Base-by-base conservation (phyloP, 23 tunicate species). In the Trididemnum miniatum region DNA sequence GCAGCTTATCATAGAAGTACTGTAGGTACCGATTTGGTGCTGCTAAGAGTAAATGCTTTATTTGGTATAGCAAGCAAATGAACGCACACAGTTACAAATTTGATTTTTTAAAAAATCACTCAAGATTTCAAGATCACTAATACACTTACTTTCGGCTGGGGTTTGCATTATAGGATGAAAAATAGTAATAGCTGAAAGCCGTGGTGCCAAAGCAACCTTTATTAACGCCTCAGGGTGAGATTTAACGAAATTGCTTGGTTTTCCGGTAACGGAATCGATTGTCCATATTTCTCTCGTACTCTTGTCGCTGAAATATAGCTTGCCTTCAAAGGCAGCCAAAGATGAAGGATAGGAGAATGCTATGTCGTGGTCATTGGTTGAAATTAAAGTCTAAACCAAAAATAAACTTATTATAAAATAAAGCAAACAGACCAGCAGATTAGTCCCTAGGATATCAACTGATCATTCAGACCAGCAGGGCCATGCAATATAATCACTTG, bases 281-380 rank as follows among this genome's bases (percentile, higher is more conserved):
- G 77, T 20, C 86, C 86, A 82, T 29, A 82, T 82, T 54, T 82
- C 86, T 1, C 79, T 31, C 0, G 86, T 50, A 9, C 67, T 20
- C 31, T 82, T 71, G 86, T 82, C 86, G 30, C 86, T 51, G 36
- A 82, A 82, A 29, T 66, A 71, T 1, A 82, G 30, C 24, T 31
- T 27, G 51, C 51, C 71, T 22, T 71, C 79, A 51, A 66, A 82
- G 25, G 32, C 78, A 15, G 78, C 78, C 65, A 82, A 27, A 4
- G 86, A 82, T 50, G 71, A 31, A 1, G 86, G 86, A 51, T 2
- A 4, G 28, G 3, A 2, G 25, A 77, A 2, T 2, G 20, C 24
- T 2, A 52, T 27, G 2, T 52, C 82, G 28, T 33, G 54, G 12
- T 52, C 39, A 12, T 5, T 2, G 27, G 38, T 15, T 2, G 82